Evolutionary conservation across 2,797 vertebrate genomes (phyloP).

Genomic region (Argya squamiceps): DNA sequence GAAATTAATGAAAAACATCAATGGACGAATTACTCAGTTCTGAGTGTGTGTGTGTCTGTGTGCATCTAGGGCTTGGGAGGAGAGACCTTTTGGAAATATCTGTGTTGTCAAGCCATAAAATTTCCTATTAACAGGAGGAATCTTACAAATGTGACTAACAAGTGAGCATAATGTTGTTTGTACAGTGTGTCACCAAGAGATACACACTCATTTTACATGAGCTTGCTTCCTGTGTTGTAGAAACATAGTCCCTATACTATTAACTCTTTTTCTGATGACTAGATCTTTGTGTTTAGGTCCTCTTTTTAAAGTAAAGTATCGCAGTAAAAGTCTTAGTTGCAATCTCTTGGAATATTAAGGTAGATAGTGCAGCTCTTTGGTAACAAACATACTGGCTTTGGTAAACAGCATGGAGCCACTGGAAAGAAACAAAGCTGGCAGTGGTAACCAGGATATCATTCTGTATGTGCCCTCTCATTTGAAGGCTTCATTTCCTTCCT

Average conservation of each 20-base stretch:
- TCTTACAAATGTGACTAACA: constrained; percentile 49
- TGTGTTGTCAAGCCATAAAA: constrained; percentile 13
- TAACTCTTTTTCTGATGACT: neutral
- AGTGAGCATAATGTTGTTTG: neutral
- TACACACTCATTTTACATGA: neutral
- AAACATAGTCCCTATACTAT: neutral
- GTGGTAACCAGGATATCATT: neutral
- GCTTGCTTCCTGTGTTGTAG: neutral
- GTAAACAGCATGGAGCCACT: neutral
- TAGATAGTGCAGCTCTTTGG: neutral
- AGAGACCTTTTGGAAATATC: constrained; percentile 34
- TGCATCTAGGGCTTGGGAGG: neutral
- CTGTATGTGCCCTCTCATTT: fast-evolving
- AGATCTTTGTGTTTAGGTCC: neutral
- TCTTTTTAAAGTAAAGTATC: neutral
- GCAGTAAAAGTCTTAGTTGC: neutral
- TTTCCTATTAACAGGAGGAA: neutral
- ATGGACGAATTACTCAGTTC: constrained; percentile 33
- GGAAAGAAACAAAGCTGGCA: neutral
- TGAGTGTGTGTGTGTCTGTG: neutral
- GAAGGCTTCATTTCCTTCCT: neutral
- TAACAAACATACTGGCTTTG: neutral
- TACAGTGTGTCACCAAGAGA: neutral
- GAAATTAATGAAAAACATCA: constrained; percentile 49
- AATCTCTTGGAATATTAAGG: neutral